Conservation (phyloP, 1,140 invertebrate genomes). For the Phenacoccus solenopsis region DNA sequence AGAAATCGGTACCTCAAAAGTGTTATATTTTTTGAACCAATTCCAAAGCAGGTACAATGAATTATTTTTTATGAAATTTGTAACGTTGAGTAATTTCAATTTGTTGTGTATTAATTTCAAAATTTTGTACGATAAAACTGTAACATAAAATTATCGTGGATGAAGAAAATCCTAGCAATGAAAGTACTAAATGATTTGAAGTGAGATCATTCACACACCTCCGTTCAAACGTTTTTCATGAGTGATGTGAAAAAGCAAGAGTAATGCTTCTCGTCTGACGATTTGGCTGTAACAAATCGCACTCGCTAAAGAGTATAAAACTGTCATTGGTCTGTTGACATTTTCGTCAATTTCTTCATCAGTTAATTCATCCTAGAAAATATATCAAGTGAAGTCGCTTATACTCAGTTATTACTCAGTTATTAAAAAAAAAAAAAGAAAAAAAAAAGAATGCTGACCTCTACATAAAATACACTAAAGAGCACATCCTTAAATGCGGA, state of each 20-base stretch:
- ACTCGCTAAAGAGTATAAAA: neutral
- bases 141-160: neutral
- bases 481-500: neutral
- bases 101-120: neutral
- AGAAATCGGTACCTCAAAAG: neutral
- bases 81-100: neutral
- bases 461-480: neutral
- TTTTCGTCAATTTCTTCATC: neutral
- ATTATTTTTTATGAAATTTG: neutral
- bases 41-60: neutral
- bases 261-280: neutral
- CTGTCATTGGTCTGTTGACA: neutral
- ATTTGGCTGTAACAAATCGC: neutral
- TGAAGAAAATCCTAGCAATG: too few relatives aligned
- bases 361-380: neutral
- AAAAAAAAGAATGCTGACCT: too few relatives aligned
- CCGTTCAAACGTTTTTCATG: neutral
- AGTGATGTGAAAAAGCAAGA: neutral
- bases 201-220: too few relatives aligned
- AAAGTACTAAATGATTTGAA: neutral
- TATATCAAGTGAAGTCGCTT: too few relatives aligned
- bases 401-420: too few relatives aligned
- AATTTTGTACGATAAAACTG: neutral
- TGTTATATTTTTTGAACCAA: neutral
- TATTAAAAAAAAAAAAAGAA: too few relatives aligned